Evolutionary conservation across 2,797 vertebrate genomes (phyloP).

Genomic region (Poecilia gillii): DNA sequence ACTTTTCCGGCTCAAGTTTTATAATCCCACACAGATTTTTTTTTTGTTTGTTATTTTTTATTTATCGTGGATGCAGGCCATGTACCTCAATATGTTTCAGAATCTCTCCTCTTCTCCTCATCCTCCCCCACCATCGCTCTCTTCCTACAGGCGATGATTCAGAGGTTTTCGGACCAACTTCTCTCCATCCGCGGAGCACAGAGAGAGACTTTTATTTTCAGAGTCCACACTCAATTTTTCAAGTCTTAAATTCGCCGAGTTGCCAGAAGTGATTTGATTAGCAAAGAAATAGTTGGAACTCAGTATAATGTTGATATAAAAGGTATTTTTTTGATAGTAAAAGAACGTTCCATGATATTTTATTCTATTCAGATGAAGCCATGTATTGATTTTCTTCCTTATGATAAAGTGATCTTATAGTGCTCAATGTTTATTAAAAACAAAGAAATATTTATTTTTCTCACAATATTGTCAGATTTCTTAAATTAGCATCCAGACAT

Average conservation of each 20-base stretch:
- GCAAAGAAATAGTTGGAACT: slow-evolving; percentile 9
- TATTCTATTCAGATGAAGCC: neutral
- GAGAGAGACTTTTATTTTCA: slow-evolving; percentile 12
- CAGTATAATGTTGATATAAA: neutral
- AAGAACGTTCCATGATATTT: neutral
- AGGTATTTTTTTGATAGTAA: neutral
- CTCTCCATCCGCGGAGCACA: slow-evolving; percentile 10
- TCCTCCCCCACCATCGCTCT: slow-evolving; percentile 34
- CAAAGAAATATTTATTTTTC: neutral
- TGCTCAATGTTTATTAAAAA: neutral
- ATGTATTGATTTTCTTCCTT: neutral
- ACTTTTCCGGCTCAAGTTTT: slow-evolving; percentile 8
- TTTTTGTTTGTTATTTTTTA: neutral
- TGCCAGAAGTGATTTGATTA: slow-evolving; percentile 11
- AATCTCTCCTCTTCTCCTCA: slow-evolving; percentile 18
- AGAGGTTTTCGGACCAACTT: slow-evolving; percentile 41
- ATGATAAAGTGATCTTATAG: neutral
- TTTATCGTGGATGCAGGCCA: neutral
- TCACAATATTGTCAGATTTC: neutral
- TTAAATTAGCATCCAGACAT: neutral
- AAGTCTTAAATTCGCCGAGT: slow-evolving; percentile 11
- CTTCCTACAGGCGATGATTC: slow-evolving; percentile 58
- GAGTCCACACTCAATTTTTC: slow-evolving; percentile 10
- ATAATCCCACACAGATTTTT: neutral
- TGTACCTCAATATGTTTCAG: slow-evolving; percentile 21